Conservation (phyloP, 1,140 invertebrate species). For the Paracyclopina nana region DNA sequence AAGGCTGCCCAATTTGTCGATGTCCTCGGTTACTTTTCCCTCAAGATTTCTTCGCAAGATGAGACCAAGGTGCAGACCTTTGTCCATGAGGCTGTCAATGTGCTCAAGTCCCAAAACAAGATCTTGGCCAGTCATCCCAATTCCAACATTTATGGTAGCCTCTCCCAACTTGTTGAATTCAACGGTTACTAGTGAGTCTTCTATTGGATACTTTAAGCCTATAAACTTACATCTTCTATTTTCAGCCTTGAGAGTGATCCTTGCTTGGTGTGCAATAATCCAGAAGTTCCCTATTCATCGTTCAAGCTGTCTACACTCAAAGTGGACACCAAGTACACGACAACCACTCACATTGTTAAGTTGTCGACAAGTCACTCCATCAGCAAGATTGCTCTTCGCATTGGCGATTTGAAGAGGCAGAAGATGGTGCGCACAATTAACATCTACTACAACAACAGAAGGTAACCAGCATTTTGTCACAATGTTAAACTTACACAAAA, state of each 20-base stretch:
- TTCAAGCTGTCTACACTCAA: conserved; percentile 86
- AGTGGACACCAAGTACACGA: conserved; percentile 91
- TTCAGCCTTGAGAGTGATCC: conserved; percentile 91
- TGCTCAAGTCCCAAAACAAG: conserved; percentile 48
- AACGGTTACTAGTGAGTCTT: conserved; percentile 73
- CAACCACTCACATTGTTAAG: conserved; percentile 92
- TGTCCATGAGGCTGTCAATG: conserved; percentile 21
- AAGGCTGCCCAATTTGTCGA: conserved; percentile 93
- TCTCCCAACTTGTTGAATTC: conserved; percentile 76
- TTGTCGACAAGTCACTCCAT: conserved; percentile 83
- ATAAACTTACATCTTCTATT: too few species aligned
- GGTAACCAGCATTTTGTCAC: too few species aligned
- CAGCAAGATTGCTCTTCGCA: conserved; percentile 73
- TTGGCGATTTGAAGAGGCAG: conserved; percentile 81
- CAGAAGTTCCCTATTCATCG: conserved; percentile 72
- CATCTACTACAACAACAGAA: conserved; percentile 90
- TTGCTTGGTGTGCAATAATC: conserved; percentile 90
- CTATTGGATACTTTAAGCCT: too few species aligned
- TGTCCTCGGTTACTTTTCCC: conserved; percentile 72
- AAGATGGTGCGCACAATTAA: conserved; percentile 94
- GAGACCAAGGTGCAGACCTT: conserved; percentile 22
- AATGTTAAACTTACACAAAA: too few species aligned
- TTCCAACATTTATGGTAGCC: conserved; percentile 69
- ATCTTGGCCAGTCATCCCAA: conserved; percentile 76
- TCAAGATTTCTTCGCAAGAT: conserved; percentile 35